Evolutionary conservation across 2,113 vertebrate genomes (phyloP).

Genomic region (Australoheros scitulus): DNA sequence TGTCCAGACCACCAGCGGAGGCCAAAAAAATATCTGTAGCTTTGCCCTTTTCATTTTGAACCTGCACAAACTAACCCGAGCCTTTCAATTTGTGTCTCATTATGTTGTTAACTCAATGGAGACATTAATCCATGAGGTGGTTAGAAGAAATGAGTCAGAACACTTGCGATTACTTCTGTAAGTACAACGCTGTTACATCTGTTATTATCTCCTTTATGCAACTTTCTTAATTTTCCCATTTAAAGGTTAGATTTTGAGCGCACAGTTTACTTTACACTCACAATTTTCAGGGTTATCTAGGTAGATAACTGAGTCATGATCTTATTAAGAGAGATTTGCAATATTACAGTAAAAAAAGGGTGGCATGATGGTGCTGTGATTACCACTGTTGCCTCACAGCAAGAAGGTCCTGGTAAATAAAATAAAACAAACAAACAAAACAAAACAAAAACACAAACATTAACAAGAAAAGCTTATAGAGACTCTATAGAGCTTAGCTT

Average conservation of each 20-base stretch:
- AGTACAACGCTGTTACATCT: conserved; percentile 24
- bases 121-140: conserved; percentile 52
- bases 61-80: background rate
- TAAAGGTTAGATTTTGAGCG: background rate
- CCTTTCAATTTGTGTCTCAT: conserved; percentile 14
- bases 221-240: background rate
- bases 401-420: background rate
- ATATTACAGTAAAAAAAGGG: background rate
- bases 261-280: too few species aligned
- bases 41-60: background rate
- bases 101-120: conserved; percentile 60
- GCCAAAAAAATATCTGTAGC: background rate
- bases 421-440: too few species aligned
- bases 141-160: conserved; percentile 63
- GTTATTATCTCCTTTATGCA: background rate
- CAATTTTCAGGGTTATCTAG: background rate
- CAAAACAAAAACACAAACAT: too few species aligned
- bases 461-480: too few species aligned
- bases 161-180: conserved; percentile 41
- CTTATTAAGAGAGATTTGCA: background rate
- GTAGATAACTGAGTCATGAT: background rate
- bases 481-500: too few species aligned
- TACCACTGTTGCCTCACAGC: background rate
- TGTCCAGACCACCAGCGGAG: background rate
- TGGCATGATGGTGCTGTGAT: background rate